Percentiles rank a stretch among this genome's conserved stretches.
Evolutionary conservation across 2,113 vertebrate species (phyloP).

Genomic region (Suncus etruscus): DNA sequence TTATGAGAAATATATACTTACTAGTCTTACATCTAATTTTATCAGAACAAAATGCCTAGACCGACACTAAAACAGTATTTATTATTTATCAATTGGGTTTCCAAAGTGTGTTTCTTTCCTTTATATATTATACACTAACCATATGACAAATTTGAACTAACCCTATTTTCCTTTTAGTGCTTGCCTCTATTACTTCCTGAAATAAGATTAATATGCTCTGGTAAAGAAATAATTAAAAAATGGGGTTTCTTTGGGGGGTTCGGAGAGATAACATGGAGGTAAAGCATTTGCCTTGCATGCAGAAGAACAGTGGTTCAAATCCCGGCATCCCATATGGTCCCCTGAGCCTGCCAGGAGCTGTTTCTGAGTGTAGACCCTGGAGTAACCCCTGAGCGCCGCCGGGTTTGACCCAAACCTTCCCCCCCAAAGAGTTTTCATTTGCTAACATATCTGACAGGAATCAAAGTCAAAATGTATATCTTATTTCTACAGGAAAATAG

Average conservation of each 20-base stretch:
- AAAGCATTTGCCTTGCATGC: too few species aligned
- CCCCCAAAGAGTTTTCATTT: not conserved
- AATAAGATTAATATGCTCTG: conserved; percentile 23
- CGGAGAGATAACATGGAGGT: too few species aligned
- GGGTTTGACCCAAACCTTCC: too few species aligned
- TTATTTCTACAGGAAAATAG: conserved; percentile 46
- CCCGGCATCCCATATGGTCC: too few species aligned
- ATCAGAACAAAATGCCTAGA: conserved; percentile 53
- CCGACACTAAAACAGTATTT: not conserved
- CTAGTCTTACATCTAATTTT: conserved; percentile 76
- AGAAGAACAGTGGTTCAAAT: too few species aligned
- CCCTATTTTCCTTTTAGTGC: not conserved
- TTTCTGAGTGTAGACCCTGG: too few species aligned
- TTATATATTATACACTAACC: not conserved
- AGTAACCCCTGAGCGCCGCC: too few species aligned
- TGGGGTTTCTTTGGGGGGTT: too few species aligned
- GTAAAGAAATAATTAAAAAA: not conserved
- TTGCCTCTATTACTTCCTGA: conserved; percentile 37
- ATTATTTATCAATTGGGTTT: conserved; percentile 45
- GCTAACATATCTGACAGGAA: not conserved
- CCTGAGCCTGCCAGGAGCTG: too few species aligned
- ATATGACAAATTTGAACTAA: not conserved
- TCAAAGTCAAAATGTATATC: not conserved
- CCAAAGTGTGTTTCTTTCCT: conserved; percentile 7
- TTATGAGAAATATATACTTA: conserved; percentile 76